These are phyloP conservation scores for Solea senegalensis DNA, from an alignment of 2,113 vertebrate species.

Conservation along the genomic window DNA sequence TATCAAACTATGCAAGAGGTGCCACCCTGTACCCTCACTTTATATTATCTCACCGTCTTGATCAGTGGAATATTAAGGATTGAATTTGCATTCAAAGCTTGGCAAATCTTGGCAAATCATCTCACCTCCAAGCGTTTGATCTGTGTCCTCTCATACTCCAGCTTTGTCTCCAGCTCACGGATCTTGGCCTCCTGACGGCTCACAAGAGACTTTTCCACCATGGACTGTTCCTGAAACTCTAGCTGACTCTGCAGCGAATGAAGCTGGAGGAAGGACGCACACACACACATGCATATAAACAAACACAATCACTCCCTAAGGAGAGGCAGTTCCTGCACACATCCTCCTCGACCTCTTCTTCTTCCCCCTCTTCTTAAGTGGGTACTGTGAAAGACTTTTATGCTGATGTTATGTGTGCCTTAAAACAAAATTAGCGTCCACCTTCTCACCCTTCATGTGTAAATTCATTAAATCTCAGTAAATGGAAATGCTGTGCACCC, in stretches of 20 bases:
- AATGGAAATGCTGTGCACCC: conserved; percentile 46
- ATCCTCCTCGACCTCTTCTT: conserved; percentile 25
- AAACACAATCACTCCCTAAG: conserved; percentile 11
- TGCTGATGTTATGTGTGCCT: conserved; percentile 2
- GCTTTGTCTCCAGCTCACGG: conserved; percentile 94
- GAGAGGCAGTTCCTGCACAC: not conserved
- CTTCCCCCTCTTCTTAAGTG: conserved; percentile 6
- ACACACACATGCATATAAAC: conserved; percentile 21
- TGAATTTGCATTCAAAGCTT: not conserved
- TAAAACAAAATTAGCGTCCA: conserved; percentile 41
- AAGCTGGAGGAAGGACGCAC: conserved; percentile 78
- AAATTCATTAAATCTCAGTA: conserved; percentile 21
- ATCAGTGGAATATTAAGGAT: conserved; percentile 5
- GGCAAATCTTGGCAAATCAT: conserved; percentile 16
- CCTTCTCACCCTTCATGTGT: conserved; percentile 14
- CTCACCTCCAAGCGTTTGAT: conserved; percentile 95
- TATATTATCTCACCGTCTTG: not conserved
- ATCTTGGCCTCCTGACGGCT: conserved; percentile 98
- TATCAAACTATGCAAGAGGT: not conserved
- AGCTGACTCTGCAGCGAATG: conserved; percentile 95
- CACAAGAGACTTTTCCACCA: conserved; percentile 98
- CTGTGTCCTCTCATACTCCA: conserved; percentile 96
- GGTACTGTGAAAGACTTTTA: not conserved
- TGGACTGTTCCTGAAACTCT: conserved; percentile 96
- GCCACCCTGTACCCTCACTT: not conserved